Percentiles rank a stretch among this genome's conserved stretches.
Evolutionary conservation across 2,888 invertebrate genomes (phyloP).

Genomic region (Orchestes rusci): DNA sequence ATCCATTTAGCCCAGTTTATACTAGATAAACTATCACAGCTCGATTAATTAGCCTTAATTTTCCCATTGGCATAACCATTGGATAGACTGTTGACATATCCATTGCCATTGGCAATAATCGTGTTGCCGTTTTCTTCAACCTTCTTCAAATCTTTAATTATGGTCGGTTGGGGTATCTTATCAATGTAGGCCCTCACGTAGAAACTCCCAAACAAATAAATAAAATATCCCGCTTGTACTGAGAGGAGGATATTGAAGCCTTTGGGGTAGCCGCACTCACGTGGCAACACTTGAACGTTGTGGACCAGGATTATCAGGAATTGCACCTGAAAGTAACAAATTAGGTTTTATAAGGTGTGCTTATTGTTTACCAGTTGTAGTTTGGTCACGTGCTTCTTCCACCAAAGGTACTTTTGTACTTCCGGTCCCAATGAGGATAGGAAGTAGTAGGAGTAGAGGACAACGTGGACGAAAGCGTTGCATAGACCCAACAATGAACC

Average conservation of each 20-base stretch:
- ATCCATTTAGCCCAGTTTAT: too few species aligned
- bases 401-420: slow-evolving; percentile 83
- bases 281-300: slow-evolving; percentile 55
- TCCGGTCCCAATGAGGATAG: slow-evolving; percentile 82
- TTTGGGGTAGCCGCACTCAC: slow-evolving; percentile 66
- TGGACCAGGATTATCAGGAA: slow-evolving; percentile 70
- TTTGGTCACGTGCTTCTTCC: slow-evolving; percentile 89
- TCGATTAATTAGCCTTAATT: not conserved
- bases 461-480: slow-evolving; percentile 90
- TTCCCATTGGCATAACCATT: not conserved
- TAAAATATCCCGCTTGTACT: slow-evolving; percentile 62
- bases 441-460: slow-evolving; percentile 92
- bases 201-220: slow-evolving; percentile 72
- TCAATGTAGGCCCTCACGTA: slow-evolving; percentile 59
- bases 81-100: slow-evolving; percentile 2
- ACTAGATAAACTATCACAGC: slow-evolving; percentile 16
- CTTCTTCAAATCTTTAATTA: slow-evolving; percentile 12
- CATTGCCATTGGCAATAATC: slow-evolving; percentile 7
- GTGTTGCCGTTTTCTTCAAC: slow-evolving; percentile 12
- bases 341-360: not conserved
- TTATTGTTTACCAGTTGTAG: slow-evolving; percentile 69
- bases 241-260: slow-evolving; percentile 56
- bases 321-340: slow-evolving; percentile 52
- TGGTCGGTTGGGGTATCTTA: slow-evolving; percentile 29
- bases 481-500: slow-evolving; percentile 75